Percentiles rank a stretch among this genome's conserved stretches.
Evolutionary conservation across 2,797 vertebrate species (phyloP).

Genomic region (Phataginus tricuspis): DNA sequence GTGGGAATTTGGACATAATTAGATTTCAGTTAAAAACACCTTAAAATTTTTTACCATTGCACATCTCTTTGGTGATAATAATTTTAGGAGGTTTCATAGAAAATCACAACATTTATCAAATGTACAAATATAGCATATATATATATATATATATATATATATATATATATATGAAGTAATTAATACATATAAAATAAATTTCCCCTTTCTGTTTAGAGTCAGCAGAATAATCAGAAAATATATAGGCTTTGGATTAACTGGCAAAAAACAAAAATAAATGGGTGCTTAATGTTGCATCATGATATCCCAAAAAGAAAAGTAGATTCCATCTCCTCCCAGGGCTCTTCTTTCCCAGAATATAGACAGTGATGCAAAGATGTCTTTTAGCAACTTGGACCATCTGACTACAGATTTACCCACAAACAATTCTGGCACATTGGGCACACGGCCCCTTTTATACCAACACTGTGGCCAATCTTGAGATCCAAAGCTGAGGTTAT

Average conservation of each 20-base stretch:
- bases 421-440: background rate
- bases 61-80: background rate
- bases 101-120: background rate
- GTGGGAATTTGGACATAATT: background rate
- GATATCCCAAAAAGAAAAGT: background rate
- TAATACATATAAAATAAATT: background rate
- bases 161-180: background rate
- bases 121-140: background rate
- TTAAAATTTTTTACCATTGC: background rate
- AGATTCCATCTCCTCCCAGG: background rate
- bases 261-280: background rate
- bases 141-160: too few relatives aligned
- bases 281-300: background rate
- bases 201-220: background rate
- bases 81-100: background rate
- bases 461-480: background rate
- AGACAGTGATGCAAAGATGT: background rate
- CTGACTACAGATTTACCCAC: background rate
- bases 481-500: background rate
- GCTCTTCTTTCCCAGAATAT: background rate
- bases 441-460: background rate
- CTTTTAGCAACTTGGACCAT: background rate
- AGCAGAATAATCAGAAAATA: conserved; percentile 18
- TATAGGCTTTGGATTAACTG: background rate
- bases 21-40: background rate